Conservation (phyloP, 2,113 vertebrate species). For the Bubo blakistoni region DNA sequence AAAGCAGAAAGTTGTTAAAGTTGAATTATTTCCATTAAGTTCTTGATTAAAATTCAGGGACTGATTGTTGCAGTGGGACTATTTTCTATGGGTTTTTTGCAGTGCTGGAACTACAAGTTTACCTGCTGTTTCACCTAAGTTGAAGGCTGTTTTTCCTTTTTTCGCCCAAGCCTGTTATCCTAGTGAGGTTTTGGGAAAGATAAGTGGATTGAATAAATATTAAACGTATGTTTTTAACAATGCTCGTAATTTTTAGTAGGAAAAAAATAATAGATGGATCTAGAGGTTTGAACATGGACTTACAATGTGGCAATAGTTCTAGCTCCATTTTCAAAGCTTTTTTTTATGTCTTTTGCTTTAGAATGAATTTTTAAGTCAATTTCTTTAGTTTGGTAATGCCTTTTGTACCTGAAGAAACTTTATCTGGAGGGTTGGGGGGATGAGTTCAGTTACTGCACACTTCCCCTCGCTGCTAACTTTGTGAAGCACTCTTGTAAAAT, state of each 20-base stretch:
- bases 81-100: neutral
- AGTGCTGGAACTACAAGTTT: neutral
- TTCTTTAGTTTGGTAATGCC: neutral
- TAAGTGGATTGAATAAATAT: neutral
- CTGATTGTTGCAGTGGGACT: neutral
- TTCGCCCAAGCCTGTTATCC: neutral
- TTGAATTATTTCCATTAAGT: neutral
- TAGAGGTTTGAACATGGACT: neutral
- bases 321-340: neutral
- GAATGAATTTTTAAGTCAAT: accelerated
- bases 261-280: neutral
- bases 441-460: neutral
- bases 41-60: neutral
- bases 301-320: neutral
- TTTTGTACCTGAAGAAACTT: neutral
- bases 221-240: neutral
- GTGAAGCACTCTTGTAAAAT: slow-evolving; percentile 1
- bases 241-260: neutral
- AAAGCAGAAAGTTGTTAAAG: neutral
- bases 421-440: neutral
- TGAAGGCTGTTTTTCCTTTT: neutral
- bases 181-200: neutral
- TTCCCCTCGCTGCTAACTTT: neutral
- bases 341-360: neutral
- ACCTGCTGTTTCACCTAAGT: neutral